Evolutionary conservation across 1,140 invertebrate genomes (phyloP), one percentile per base, ranked within the genome.

Genomic region (Zaprionus vittiger): DNA sequence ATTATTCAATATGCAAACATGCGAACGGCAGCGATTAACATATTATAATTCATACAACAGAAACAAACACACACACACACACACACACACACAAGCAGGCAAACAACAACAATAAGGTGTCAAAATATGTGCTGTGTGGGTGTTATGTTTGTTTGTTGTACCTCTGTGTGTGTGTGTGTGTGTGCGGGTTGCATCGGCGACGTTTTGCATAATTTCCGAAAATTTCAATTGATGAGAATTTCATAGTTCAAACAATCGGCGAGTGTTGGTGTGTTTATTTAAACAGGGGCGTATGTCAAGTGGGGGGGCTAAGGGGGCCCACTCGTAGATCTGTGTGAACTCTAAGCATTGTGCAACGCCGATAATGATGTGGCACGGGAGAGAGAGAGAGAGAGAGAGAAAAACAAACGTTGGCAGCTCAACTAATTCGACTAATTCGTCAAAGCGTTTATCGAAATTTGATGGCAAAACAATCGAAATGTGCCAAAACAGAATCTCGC

Each of bases 21-120:
- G 85, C 84, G 89, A 89, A 84, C 85, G 81, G 84, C 79, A 90
- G 84, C 85, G 85, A 89, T 89, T 89, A 89, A 84, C 84, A 89
- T 89, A 89, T 90, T 89, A 89, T 89, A 87, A 74, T 72, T 79
- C 84, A 84, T 73, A 89, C 78, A 84, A 69, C 56, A 73, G 60
- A 54, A 65, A 61, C 83, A 85, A 85, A 85, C 82, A 84, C 41
- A 37, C 26, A 38, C 56, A 64, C 65, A 44, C 57, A 57, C 63
- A 60, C 28, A 61, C 67, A 77, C 76, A 73, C 52, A 56, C 34
- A 22, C 24, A 26, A 17, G 49, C 4, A 56, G 22, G 28, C 60
- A 76, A 52, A 20, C 54, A 59, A 59, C 70, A 73, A 59, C 54
- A 57, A 38, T 26, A 56, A 59, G 56, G 56, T 59, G 56, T 59